Percentiles rank a stretch among this genome's conserved stretches.
Evolutionary conservation across 2,113 vertebrate species (phyloP).

Genomic region (Bathybates hornii): DNA sequence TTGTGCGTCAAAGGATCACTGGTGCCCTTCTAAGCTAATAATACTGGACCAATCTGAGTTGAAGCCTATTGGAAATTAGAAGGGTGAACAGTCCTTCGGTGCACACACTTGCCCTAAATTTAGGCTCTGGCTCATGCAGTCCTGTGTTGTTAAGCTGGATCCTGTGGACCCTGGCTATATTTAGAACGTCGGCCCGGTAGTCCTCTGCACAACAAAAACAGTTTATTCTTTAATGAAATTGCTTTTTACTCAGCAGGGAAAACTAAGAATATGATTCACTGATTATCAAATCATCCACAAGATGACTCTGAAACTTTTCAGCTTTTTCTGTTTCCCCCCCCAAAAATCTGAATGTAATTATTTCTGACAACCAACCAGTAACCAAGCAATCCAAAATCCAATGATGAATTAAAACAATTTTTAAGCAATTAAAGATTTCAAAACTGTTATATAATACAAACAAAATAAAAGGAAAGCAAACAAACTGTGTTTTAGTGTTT

Average conservation of each 20-base stretch:
- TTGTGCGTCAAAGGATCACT: neutral
- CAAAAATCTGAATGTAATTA: neutral
- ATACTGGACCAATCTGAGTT: neutral
- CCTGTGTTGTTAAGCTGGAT: neutral
- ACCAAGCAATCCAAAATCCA: neutral
- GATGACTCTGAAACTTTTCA: neutral
- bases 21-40: neutral
- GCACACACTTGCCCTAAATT: neutral
- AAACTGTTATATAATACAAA: neutral
- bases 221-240: neutral
- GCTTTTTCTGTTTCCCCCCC: rapidly evolving
- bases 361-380: neutral
- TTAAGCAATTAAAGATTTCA: neutral
- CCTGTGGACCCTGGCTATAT: neutral
- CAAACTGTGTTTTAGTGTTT: neutral
- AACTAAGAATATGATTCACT: neutral
- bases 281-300: neutral
- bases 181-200: neutral
- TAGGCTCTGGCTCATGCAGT: neutral
- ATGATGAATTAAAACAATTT: neutral
- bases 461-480: neutral
- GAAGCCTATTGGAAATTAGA: neutral
- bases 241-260: neutral
- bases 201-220: neutral
- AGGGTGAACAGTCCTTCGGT: neutral